Percentiles rank a stretch among this genome's conserved stretches.
phyloP scores from a whole-genome alignment of 53 echinoderm and acorn worm species.

The Astropecten irregularis region DNA sequence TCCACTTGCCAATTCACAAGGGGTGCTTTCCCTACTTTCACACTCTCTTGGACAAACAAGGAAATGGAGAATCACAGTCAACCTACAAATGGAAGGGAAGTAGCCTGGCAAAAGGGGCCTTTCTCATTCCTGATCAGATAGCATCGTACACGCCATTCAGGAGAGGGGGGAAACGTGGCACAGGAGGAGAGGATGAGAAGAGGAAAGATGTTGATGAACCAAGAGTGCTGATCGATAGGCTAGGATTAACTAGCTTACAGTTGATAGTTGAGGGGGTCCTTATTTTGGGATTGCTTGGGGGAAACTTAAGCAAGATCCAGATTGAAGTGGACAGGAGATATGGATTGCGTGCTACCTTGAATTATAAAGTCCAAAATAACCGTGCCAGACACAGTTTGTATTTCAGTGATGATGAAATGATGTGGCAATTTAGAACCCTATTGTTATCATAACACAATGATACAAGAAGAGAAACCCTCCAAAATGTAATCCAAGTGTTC shows the following conservation, averaged over 20 bases:
- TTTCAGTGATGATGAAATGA: not conserved
- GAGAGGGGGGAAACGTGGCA: conserved; percentile 26
- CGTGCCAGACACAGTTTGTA: conserved; percentile 15
- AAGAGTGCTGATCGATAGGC: conserved; percentile 45
- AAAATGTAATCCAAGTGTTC: no score
- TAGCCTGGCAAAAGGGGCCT: conserved; percentile 14
- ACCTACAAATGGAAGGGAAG: conserved; percentile 21
- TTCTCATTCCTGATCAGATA: conserved; percentile 7
- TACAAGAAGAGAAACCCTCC: no score
- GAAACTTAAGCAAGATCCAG: conserved; percentile 44
- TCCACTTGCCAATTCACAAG: not conserved
- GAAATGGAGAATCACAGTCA: conserved; percentile 45
- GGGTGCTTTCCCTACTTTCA: conserved; percentile 33
- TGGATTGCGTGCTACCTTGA: conserved; percentile 58
- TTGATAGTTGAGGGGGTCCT: conserved; percentile 30
- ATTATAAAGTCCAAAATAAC: conserved; percentile 29
- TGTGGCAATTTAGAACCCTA: no score
- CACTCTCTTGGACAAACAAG: conserved; percentile 27
- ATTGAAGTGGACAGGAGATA: conserved; percentile 48
- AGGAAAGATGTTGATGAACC: conserved; percentile 54
- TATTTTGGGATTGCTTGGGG: conserved; percentile 36
- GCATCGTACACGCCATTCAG: not conserved
- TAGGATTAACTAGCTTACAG: conserved; percentile 38
- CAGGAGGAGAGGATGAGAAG: conserved; percentile 1
- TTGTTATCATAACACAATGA: no score